Percentiles rank a stretch among this genome's conserved stretches.
Conservation (phyloP, 2,888 invertebrate genomes). For the Drosophila incognita region DNA sequence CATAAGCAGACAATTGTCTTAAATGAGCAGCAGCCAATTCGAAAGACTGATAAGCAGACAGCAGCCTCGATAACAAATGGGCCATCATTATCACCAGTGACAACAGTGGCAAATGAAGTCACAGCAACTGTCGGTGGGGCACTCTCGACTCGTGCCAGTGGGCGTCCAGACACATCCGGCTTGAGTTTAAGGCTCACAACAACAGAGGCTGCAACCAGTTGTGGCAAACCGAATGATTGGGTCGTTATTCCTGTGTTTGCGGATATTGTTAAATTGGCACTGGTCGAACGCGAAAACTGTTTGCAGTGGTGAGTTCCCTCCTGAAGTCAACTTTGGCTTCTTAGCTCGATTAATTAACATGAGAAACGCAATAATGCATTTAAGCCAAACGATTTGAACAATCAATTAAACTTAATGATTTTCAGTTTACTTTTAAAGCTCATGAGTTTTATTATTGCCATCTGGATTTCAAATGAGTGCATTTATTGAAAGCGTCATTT, state of each 20-base stretch:
- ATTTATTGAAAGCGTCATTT: not conserved
- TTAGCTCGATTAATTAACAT: not conserved
- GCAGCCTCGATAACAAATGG: constrained; percentile 27
- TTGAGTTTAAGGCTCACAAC: constrained; percentile 34
- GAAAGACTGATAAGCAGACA: constrained; percentile 46
- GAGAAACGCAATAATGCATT: not conserved
- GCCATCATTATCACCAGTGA: constrained; percentile 33
- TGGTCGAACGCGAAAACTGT: constrained; percentile 84
- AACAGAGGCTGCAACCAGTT: constrained; percentile 1
- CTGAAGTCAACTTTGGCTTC: not conserved
- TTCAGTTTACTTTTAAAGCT: constrained; percentile 2
- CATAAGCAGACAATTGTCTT: constrained; percentile 84
- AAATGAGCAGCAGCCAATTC: constrained; percentile 73
- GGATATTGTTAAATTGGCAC: constrained; percentile 85
- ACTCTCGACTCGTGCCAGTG: constrained; percentile 14
- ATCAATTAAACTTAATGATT: not conserved
- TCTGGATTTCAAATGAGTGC: not conserved
- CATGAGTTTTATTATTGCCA: not conserved
- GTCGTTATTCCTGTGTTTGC: constrained; percentile 85
- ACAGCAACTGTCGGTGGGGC: constrained; percentile 34
- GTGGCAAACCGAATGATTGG: constrained; percentile 68
- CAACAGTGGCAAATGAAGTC: constrained; percentile 26
- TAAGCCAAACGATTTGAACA: not conserved
- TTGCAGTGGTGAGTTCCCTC: constrained; percentile 81
- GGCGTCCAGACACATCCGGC: constrained; percentile 45